Evolutionary conservation across 2,113 vertebrate species (phyloP).

Genomic region (Centropristis striata): DNA sequence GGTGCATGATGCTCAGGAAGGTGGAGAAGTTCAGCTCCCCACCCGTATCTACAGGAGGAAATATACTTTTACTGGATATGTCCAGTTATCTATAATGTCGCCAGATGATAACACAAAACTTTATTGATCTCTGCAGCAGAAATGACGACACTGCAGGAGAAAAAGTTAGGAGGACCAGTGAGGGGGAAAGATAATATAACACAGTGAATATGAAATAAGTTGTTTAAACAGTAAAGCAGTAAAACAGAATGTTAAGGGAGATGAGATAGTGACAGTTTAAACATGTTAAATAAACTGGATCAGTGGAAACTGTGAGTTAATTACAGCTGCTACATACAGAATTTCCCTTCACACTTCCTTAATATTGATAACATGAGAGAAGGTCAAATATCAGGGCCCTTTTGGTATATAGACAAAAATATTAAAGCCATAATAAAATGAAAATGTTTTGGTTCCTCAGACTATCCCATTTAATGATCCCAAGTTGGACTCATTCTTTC

Average conservation of each 20-base stretch:
- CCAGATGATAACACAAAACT: not conserved
- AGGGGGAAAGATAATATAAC: not conserved
- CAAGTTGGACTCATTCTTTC: too few relatives aligned
- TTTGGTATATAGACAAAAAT: not conserved
- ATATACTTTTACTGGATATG: not conserved
- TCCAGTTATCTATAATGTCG: not conserved
- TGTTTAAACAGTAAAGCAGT: slow-evolving; percentile 29
- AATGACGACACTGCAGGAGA: not conserved
- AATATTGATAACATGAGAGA: not conserved
- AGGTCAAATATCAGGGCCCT: not conserved
- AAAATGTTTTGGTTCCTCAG: not conserved
- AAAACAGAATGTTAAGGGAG: not conserved
- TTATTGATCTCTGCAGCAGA: not conserved
- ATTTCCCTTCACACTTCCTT: not conserved
- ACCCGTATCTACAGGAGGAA: slow-evolving; percentile 72
- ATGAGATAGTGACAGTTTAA: slow-evolving; percentile 22
- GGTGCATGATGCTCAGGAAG: slow-evolving; percentile 92
- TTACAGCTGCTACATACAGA: not conserved
- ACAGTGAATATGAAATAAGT: slow-evolving; percentile 7
- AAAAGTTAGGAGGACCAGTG: not conserved
- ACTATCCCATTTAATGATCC: too few relatives aligned
- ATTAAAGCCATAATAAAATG: not conserved
- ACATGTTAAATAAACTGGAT: slow-evolving; percentile 6
- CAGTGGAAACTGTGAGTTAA: not conserved
- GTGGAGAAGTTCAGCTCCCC: slow-evolving; percentile 93